phyloP scores from a whole-genome alignment of 2,113 vertebrate species.

The Lontra canadensis region DNA sequence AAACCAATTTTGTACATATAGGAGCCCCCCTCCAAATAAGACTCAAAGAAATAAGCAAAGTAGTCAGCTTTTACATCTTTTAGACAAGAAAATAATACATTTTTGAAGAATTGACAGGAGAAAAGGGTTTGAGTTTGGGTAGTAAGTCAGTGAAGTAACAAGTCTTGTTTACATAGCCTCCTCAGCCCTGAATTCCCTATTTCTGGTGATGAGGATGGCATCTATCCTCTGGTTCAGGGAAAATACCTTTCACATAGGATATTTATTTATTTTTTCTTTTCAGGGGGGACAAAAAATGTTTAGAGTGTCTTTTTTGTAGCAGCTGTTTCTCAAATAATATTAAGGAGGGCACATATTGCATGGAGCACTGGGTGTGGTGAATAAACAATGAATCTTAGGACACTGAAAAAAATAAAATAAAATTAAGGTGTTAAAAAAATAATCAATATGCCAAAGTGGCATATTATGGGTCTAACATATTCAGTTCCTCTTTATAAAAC shows the following conservation, averaged over 20 bases:
- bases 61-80: neutral
- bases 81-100: neutral
- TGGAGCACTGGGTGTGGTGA: no score
- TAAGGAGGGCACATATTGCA: no score
- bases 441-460: neutral
- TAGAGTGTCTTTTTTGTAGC: neutral
- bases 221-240: neutral
- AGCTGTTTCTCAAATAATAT: neutral
- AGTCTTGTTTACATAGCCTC: neutral
- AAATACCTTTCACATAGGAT: neutral
- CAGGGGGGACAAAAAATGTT: neutral
- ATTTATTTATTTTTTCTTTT: neutral
- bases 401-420: no score
- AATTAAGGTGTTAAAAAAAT: neutral
- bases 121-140: neutral
- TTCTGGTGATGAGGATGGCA: neutral
- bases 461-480: neutral
- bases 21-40: neutral
- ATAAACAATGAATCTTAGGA: no score
- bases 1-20: neutral
- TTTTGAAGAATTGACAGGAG: neutral
- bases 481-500: neutral
- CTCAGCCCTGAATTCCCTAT: neutral
- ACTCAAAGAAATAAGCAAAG: neutral
- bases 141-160: neutral